Evolutionary conservation across 1,140 invertebrate species (phyloP).

Genomic region (Drosophila ficusphila): DNA sequence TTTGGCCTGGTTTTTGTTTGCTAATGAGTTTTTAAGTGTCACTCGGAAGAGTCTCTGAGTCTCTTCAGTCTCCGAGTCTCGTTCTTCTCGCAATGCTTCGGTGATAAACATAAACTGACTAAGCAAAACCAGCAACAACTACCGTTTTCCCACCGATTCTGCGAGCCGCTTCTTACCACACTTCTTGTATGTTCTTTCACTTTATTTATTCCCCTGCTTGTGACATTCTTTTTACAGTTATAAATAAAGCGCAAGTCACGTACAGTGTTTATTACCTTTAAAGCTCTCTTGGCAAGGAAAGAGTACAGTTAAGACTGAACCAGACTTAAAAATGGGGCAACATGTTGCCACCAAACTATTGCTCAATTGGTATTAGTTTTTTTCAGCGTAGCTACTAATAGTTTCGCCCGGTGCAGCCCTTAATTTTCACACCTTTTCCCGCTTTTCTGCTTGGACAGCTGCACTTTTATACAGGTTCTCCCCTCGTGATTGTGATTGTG

Average conservation of each 20-base stretch:
- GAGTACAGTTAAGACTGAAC: constrained; percentile 4
- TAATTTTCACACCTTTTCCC: constrained; percentile 53
- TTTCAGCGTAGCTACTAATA: background rate
- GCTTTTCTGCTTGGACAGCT: constrained; percentile 46
- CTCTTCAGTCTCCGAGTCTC: constrained; percentile 2
- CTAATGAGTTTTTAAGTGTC: constrained; percentile 65
- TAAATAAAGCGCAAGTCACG: constrained; percentile 56
- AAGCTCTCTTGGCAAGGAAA: constrained; percentile 6
- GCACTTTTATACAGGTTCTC: constrained; percentile 35
- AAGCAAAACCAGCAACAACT: constrained; percentile 25
- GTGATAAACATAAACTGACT: constrained; percentile 32
- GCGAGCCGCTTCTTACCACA: constrained; percentile 39
- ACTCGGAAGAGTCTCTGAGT: constrained; percentile 9
- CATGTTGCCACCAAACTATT: constrained; percentile 11
- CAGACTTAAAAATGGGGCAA: constrained; percentile 8
- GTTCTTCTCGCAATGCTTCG: constrained; percentile 24
- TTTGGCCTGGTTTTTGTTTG: constrained; percentile 2
- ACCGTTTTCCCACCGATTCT: constrained; percentile 36
- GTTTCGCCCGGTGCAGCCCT: background rate
- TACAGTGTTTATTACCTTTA: constrained; percentile 31
- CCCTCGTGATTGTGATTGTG: background rate
- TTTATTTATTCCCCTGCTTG: constrained; percentile 40
- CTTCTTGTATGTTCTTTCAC: constrained; percentile 17
- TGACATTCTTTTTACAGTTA: constrained; percentile 60
- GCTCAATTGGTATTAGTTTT: background rate